Evolutionary conservation across 2,113 vertebrate species (phyloP), one percentile per base, ranked within the genome.

Genomic region (Hyla sarda): DNA sequence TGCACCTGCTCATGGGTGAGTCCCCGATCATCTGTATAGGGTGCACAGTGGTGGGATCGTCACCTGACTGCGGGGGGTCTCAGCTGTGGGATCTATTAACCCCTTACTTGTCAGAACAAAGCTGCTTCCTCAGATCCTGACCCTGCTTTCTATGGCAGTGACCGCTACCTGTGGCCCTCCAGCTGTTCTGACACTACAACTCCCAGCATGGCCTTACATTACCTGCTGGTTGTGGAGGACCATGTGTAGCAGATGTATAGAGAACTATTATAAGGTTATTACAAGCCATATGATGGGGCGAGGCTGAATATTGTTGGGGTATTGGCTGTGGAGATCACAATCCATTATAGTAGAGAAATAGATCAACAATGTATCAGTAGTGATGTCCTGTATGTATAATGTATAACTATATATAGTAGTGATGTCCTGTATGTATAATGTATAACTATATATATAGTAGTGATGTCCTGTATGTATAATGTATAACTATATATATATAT

Each of bases 1-100:
- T 79, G 48, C 75, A 71, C 62, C 30, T 62, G 30, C 23, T 85
- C 34, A 69, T 80, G 5, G 37, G 84, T 86, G 23, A 86, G 84
- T 67, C 50, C 2, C 6, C 50, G 17, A 52, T 52, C 2, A 50
- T 11, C 13, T 2, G 6, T 50, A 13, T 7, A 50, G 48, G 13
- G 48, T 32, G n/a, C n/a, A n/a, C n/a, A n/a, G n/a, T n/a, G n/a
- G n/a, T n/a, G n/a, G n/a, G n/a, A n/a, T n/a, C n/a, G n/a, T n/a
- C n/a, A n/a, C n/a, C n/a, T n/a, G n/a, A n/a, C n/a, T n/a, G n/a
- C n/a, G n/a, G n/a, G n/a, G n/a, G n/a, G n/a, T 8, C 41, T 41
- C 41, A 41, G 3, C 41, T 41, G 41, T 41, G 67, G 3, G 30
- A 76, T 76, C 47, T n/a, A 16, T 16, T 28, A 30, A 50, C 73